Conservation (phyloP, 2,797 vertebrate genomes). For the Enteromius radiatus region DNA sequence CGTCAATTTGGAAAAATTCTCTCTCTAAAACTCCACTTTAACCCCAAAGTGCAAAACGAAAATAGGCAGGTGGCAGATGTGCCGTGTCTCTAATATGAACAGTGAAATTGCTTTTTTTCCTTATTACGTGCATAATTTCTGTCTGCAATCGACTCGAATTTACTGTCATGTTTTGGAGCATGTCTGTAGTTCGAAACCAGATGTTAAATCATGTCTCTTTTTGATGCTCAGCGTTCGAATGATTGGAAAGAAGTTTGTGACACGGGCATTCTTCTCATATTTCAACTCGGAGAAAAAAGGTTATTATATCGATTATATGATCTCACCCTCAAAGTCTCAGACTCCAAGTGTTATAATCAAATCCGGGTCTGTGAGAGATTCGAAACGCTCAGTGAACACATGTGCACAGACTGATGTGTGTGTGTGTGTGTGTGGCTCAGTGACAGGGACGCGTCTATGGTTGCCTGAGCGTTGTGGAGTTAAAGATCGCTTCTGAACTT, state of each 20-base stretch:
- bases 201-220: constrained; percentile 33
- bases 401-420: not conserved
- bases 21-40: not conserved
- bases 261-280: constrained; percentile 31
- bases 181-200: constrained; percentile 10
- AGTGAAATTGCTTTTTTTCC: not conserved
- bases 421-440: not conserved
- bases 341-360: constrained; percentile 28
- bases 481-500: constrained; percentile 29
- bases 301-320: constrained; percentile 32
- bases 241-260: constrained; percentile 8
- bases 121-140: not conserved
- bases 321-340: constrained; percentile 7
- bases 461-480: not conserved
- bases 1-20: not conserved
- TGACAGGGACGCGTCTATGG: not conserved
- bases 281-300: constrained; percentile 16
- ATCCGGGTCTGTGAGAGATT: constrained; percentile 20
- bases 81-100: not conserved
- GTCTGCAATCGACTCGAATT: not conserved
- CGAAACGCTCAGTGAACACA: not conserved
- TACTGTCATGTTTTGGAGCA: not conserved
- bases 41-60: not conserved
- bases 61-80: not conserved
- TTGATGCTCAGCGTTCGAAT: not conserved